These are phyloP conservation scores for Aelia acuminata DNA, from an alignment of 2,888 invertebrate genomes.

Conservation along the genomic window DNA sequence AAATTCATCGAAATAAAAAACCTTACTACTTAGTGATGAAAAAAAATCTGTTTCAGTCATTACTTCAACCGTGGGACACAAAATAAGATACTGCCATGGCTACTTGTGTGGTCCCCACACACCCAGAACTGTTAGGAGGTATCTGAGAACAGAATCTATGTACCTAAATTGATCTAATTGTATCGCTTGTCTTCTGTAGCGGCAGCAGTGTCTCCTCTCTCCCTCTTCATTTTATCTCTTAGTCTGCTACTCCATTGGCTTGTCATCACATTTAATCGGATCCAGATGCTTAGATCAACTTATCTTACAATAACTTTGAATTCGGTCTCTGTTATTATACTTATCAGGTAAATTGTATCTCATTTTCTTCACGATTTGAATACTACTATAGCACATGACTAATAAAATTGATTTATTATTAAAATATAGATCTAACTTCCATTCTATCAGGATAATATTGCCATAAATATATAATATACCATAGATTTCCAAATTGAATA, in stretches of 20 bases:
- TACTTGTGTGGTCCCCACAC: slow-evolving; percentile 32
- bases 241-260: not conserved
- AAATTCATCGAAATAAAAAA: not conserved
- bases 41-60: not conserved
- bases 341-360: slow-evolving; percentile 31
- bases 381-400: not conserved
- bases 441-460: not conserved
- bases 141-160: not conserved
- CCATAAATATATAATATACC: not conserved
- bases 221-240: not conserved
- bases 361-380: not conserved
- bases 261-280: not conserved
- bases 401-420: not conserved
- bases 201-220: not conserved
- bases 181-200: not conserved
- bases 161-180: not conserved
- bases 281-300: not conserved
- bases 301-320: not conserved
- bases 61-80: not conserved
- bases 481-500: not conserved
- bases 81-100: not conserved
- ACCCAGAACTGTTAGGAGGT: slow-evolving; percentile 31
- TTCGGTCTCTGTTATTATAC: not conserved
- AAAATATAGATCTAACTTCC: not conserved
- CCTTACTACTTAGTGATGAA: not conserved